Base-by-base conservation (phyloP, 2,113 vertebrate species). In the Phylloscopus trochiloides region DNA sequence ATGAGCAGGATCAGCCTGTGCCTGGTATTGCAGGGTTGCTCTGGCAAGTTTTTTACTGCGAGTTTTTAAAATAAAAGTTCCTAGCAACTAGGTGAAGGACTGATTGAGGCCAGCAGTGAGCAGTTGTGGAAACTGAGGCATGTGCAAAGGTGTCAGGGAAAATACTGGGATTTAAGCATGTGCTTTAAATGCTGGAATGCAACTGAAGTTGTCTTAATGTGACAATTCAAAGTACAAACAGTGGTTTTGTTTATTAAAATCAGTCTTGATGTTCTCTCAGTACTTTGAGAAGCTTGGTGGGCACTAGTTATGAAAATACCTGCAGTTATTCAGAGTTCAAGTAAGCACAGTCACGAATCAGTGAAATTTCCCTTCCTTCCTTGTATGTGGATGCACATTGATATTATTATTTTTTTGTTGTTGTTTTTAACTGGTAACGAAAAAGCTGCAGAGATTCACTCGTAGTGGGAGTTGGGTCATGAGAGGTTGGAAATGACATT, bases 11-110 rank as follows among this genome's bases (percentile, higher is more conserved):
- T 81, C 3, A 16, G 74, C 36, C 86, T 76, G 78, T 3, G 7
- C 45, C 66, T 92, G 92, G 88, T 82, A 82, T 65, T 42, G 79
- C 75, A 90, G 92, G 67, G 88, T 95, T 94, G 75, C 74, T 90
- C 88, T 88, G 71, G 78, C 88, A 93, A 93, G 78, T 65, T 75
- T 70, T 54, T 50, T 22, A 68, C 31, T 26, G 54, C 58, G 63
- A 25, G 38, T 14, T 84, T 94, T 82, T 59, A 63, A 94, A 93
- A 72, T 42, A 83, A 52, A 83, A 86, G 67, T 16, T 96, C 72
- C 75, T 88, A 93, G 71, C 86, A 94, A 67, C 79, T 57, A 83
- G 80, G 72, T 50, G 55, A 91, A 77, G 86, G 75, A 50, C 34
- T 74, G 45, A n/a, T 9, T 34, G n/a, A 62, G 50, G 86, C 31